These are phyloP conservation scores for Mustelus asterias DNA, from an alignment of 2,113 vertebrate species.

Conservation along the genomic window DNA sequence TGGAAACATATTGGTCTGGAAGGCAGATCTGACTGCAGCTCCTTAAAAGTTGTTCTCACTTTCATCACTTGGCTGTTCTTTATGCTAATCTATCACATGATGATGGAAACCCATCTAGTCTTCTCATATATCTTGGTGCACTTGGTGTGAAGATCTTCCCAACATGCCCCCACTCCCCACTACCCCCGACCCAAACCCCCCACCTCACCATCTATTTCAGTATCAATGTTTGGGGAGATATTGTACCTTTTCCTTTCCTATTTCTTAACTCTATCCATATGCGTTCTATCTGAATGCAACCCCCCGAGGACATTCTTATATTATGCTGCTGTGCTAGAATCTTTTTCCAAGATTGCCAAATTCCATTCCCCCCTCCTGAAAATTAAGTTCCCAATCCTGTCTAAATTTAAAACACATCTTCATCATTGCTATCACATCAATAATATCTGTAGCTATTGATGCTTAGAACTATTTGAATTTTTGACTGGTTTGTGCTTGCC, in stretches of 20 bases:
- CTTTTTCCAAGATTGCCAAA: background rate
- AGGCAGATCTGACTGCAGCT: background rate
- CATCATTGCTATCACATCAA: background rate
- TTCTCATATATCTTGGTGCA: background rate
- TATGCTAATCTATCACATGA: background rate
- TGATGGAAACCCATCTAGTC: background rate
- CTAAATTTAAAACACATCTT: background rate
- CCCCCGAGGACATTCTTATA: background rate
- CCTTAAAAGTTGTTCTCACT: background rate
- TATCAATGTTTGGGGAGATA: background rate
- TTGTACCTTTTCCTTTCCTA: background rate
- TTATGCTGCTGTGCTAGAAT: background rate
- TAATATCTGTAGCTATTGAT: background rate
- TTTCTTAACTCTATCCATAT: conserved; percentile 1
- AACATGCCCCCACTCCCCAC: no score
- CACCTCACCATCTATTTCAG: background rate
- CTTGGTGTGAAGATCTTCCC: background rate
- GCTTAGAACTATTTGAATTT: background rate
- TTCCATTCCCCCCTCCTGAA: background rate
- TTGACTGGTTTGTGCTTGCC: background rate
- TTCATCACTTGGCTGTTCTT: background rate
- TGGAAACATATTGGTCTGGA: background rate
- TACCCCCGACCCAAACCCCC: no score
- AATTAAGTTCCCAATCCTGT: background rate
- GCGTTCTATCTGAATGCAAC: background rate